These are phyloP conservation scores for Petaurus breviceps DNA, from an alignment of 2,113 vertebrate species.

Conservation along the genomic window DNA sequence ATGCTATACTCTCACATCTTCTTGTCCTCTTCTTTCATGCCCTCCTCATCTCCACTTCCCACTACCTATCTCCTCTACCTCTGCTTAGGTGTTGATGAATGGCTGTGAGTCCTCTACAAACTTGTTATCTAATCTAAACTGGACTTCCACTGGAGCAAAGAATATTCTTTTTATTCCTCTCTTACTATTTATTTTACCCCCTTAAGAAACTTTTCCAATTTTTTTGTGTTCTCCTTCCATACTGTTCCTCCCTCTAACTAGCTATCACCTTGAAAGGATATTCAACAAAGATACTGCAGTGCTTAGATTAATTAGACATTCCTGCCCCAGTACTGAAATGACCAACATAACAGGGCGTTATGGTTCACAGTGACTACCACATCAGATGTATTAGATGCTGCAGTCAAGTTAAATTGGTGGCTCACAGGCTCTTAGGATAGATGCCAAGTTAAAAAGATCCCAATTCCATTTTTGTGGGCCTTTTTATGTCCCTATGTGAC, in stretches of 20 bases:
- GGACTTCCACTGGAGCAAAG: background rate
- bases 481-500: background rate
- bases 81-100: background rate
- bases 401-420: no score
- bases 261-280: background rate
- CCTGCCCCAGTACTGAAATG: background rate
- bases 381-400: no score
- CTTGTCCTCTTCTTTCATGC: background rate
- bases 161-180: background rate
- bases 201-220: background rate
- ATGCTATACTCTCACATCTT: background rate
- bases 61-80: background rate
- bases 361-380: no score
- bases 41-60: background rate
- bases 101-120: background rate
- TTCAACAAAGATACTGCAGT: background rate
- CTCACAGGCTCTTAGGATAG: background rate
- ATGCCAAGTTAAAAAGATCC: background rate
- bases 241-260: background rate
- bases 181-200: background rate
- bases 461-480: background rate
- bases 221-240: background rate
- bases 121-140: background rate
- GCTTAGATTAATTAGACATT: background rate
- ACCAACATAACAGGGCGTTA: background rate